These are phyloP conservation scores for Rhyacophila evoluta DNA, from an alignment of 2,888 invertebrate species.

Conservation along the genomic window DNA sequence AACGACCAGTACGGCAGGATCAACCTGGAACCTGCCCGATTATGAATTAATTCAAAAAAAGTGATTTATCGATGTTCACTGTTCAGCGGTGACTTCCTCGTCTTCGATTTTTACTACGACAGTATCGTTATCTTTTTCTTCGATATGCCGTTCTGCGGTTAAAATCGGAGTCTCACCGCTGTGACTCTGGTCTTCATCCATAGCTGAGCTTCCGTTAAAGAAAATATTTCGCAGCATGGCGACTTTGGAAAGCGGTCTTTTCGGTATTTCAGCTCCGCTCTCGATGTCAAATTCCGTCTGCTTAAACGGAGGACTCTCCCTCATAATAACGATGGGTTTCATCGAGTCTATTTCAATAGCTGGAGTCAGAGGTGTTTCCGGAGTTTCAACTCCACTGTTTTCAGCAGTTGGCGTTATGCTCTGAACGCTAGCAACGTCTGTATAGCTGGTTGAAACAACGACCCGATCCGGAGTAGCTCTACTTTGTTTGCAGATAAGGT, in stretches of 20 bases:
- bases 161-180: background rate
- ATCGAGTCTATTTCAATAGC: conserved; percentile 34
- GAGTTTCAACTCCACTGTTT: conserved; percentile 8
- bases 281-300: conserved; percentile 42
- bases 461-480: conserved; percentile 33
- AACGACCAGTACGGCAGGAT: background rate
- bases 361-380: conserved; percentile 48
- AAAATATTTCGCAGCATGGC: conserved; percentile 68
- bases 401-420: conserved; percentile 40
- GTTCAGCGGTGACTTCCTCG: background rate
- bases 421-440: conserved; percentile 48
- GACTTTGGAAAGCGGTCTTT: conserved; percentile 64
- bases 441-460: conserved; percentile 49
- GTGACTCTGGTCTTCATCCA: conserved; percentile 41
- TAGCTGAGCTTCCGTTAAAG: conserved; percentile 62
- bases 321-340: conserved; percentile 41
- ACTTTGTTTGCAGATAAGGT: conserved; percentile 50
- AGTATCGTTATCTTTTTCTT: conserved; percentile 42
- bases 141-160: conserved; percentile 23
- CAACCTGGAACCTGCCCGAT: background rate
- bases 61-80: background rate
- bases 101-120: conserved; percentile 34
- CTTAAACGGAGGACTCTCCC: conserved; percentile 32
- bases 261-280: conserved; percentile 55
- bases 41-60: background rate